Conservation (phyloP, 1,140 invertebrate species). For the Teleopsis dalmanni region DNA sequence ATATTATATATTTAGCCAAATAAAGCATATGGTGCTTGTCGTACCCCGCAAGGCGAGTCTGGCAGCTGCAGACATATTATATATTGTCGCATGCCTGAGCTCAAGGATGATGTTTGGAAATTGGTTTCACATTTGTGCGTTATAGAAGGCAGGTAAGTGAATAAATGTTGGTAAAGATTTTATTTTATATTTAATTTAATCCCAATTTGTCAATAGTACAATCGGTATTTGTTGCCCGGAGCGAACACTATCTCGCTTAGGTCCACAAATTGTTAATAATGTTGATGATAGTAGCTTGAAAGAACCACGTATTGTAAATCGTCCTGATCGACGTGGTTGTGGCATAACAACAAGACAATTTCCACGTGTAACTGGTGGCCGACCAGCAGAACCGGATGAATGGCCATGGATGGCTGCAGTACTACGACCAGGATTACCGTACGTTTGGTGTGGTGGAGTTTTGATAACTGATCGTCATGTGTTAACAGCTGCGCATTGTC, state of each 20-base stretch:
- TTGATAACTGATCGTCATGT: slow-evolving; percentile 72
- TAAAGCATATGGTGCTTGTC: slow-evolving; percentile 52
- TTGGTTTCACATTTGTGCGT: slow-evolving; percentile 60
- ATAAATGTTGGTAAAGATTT: background rate
- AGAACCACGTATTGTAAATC: slow-evolving; percentile 21
- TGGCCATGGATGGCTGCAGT: slow-evolving; percentile 80
- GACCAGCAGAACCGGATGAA: slow-evolving; percentile 57
- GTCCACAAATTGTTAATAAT: slow-evolving; percentile 25
- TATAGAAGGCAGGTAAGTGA: slow-evolving; percentile 53
- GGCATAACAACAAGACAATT: slow-evolving; percentile 55
- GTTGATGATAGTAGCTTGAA: slow-evolving; percentile 6
- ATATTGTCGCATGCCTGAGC: slow-evolving; percentile 55
- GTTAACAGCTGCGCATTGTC: slow-evolving; percentile 71
- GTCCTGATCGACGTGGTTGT: slow-evolving; percentile 51
- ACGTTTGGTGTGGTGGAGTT: slow-evolving; percentile 67
- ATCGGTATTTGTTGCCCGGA: slow-evolving; percentile 43
- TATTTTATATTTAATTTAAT: background rate
- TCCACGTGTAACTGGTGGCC: slow-evolving; percentile 53
- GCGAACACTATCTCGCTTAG: slow-evolving; percentile 20
- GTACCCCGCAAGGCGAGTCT: slow-evolving; percentile 51
- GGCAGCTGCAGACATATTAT: slow-evolving; percentile 59
- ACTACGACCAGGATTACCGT: slow-evolving; percentile 47
- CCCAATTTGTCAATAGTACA: slow-evolving; percentile 15
- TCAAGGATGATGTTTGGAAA: slow-evolving; percentile 50
- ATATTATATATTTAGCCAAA: slow-evolving; percentile 31